A percentile compares a stretch with the other conserved stretches of the same genome.
These are phyloP conservation scores for Meriones psammophilus DNA, from an alignment of 2,797 vertebrate genomes.

Conservation along the genomic window DNA sequence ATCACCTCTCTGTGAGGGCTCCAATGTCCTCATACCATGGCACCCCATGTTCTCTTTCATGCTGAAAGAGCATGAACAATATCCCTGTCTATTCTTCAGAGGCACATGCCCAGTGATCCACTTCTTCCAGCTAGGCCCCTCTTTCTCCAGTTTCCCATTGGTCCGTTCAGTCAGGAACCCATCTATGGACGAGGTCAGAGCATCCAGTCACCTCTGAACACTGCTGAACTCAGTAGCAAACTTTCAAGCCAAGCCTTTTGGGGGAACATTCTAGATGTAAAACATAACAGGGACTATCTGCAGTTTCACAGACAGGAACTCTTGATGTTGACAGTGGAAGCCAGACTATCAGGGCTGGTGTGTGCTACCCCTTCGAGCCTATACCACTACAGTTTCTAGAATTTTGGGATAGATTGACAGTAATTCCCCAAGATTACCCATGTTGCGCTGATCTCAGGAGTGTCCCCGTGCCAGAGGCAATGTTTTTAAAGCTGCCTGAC, in stretches of 20 bases:
- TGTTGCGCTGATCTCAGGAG: fast-evolving
- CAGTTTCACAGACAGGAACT: neutral
- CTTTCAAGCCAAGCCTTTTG: neutral
- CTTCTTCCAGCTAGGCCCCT: neutral
- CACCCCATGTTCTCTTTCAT: neutral
- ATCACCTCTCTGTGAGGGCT: neutral
- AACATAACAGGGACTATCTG: neutral
- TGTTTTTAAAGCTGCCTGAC: neutral
- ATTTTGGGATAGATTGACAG: neutral
- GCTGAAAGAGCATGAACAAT: neutral
- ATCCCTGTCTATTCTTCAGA: neutral
- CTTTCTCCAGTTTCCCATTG: neutral
- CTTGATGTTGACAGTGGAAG: neutral
- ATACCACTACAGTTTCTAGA: neutral
- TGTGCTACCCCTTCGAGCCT: fast-evolving
- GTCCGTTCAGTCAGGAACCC: neutral
- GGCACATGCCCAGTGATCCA: neutral
- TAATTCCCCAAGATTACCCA: neutral
- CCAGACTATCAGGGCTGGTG: neutral
- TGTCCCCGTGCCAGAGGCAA: neutral
- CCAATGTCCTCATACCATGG: neutral
- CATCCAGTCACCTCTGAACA: neutral
- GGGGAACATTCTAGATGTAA: neutral
- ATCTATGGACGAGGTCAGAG: neutral
- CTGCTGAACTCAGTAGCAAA: neutral